Percentiles rank a stretch among this genome's conserved stretches.
phyloP scores from a whole-genome alignment of 2,113 vertebrate genomes.

The Acinonyx jubatus region DNA sequence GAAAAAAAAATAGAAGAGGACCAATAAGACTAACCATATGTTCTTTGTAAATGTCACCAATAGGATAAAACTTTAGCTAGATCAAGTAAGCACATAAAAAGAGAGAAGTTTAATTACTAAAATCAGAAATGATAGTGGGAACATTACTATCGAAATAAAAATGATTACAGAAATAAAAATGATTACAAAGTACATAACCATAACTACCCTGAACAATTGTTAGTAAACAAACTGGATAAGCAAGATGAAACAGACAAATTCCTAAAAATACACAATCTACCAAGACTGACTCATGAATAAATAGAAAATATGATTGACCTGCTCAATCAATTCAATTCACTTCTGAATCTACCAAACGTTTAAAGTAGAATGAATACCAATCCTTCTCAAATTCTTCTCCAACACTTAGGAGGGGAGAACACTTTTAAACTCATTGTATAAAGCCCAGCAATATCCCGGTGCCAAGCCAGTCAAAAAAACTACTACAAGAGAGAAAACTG shows the following conservation, averaged over 20 bases:
- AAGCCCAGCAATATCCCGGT: neutral
- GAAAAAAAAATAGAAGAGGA: neutral
- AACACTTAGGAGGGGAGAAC: neutral
- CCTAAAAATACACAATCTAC: neutral
- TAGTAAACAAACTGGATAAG: neutral
- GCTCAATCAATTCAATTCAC: neutral
- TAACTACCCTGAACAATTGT: neutral
- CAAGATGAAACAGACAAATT: neutral
- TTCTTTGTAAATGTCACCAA: neutral
- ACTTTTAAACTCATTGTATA: neutral
- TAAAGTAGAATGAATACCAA: neutral
- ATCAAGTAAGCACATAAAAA: neutral
- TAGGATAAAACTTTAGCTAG: neutral
- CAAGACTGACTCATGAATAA: neutral
- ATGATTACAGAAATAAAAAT: neutral
- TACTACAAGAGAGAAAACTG: neutral
- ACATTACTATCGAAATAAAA: neutral
- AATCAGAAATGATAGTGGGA: neutral
- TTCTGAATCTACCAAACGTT: neutral
- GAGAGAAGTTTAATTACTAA: neutral
- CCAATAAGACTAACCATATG: neutral
- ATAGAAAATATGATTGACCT: neutral
- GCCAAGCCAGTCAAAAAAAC: neutral
- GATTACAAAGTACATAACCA: neutral
- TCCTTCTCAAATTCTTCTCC: neutral